Evolutionary conservation across 2,113 vertebrate genomes (phyloP), one percentile per base, ranked within the genome.

Genomic region (Epinephelus cyanopodus): DNA sequence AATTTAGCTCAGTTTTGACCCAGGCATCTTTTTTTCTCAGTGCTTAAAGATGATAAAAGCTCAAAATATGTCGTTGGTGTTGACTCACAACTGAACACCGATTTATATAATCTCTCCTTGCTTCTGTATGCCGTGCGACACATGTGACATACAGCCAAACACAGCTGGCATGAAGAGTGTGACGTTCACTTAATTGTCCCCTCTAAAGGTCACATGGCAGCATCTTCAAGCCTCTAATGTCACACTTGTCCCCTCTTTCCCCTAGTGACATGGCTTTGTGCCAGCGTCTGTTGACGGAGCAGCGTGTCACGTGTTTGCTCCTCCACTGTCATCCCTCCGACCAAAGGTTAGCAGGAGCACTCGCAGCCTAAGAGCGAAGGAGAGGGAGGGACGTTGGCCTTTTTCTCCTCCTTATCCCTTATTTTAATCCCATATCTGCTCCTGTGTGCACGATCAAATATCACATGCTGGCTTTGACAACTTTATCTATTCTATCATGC

Each of bases 181-280:
- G 53, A 57, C 6, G 63, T 53, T 79, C 39, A 69, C 60, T 69
- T 89, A 79, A 86, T 80, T 83, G 73, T 80, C 72, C 29, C 56
- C 54, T 83, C 87, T 76, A 87, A 91, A 92, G 88, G 89, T 91
- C 83, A 87, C 15, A 58, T 60, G 73, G 50, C 47, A 23, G 60
- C 67, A 19, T 82, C 74, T 70, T 63, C 25, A 17, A 62, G 77
- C 47, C 78, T 74, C 64, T 86, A 83, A 90, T 86, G 87, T 83
- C 88, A 87, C 68, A 21, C 79, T 17, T 54, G 84, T 79, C 66
- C 45, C 52, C 39, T 71, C 77, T n/a, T 68, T 63, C 52, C 53
- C 19, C 42, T 67, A 21, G 63, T 77, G 75, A 73, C 82, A 66
- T 64, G 64, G 79, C 73, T 68, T 33, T 18, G 67, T 66, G 79